Conservation (phyloP, 2,888 invertebrate genomes). For the Eucera pruinosa region DNA sequence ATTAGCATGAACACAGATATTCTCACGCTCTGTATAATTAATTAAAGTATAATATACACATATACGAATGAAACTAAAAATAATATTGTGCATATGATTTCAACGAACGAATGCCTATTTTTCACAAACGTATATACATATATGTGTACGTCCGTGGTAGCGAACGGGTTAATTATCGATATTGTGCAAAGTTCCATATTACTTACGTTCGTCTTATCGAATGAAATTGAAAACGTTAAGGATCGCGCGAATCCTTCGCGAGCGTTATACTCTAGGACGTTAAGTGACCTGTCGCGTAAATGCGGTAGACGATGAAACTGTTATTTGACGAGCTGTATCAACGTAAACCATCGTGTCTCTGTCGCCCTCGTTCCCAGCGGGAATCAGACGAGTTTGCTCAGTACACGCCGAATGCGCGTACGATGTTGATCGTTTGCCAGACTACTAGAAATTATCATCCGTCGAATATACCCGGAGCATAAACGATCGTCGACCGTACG, state of each 20-base stretch:
- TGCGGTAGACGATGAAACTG: slow-evolving; percentile 63
- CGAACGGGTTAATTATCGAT: no score
- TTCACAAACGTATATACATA: no score
- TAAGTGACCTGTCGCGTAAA: slow-evolving; percentile 64
- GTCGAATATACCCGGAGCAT: slow-evolving; percentile 58
- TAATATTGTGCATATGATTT: no score
- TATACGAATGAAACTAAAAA: no score
- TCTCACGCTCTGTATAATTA: no score
- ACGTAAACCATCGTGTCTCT: slow-evolving; percentile 62
- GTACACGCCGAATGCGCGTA: slow-evolving; percentile 67
- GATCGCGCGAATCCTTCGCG: slow-evolving; percentile 19
- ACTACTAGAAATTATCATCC: slow-evolving; percentile 73
- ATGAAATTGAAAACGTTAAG: slow-evolving; percentile 6
- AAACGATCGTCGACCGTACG: slow-evolving; percentile 47
- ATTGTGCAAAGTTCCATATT: no score
- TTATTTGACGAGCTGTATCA: slow-evolving; percentile 72
- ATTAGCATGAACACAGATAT: no score
- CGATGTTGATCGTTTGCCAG: slow-evolving; percentile 76
- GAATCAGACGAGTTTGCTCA: slow-evolving; percentile 68
- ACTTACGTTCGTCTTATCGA: no score
- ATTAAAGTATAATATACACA: no score
- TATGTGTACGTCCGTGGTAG: no score
- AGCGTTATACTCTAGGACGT: slow-evolving; percentile 32
- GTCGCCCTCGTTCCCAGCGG: slow-evolving; percentile 50
- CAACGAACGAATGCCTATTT: no score